These are phyloP conservation scores for Eupithecia pulchellata DNA, from an alignment of 2,888 invertebrate species.

Conservation along the genomic window DNA sequence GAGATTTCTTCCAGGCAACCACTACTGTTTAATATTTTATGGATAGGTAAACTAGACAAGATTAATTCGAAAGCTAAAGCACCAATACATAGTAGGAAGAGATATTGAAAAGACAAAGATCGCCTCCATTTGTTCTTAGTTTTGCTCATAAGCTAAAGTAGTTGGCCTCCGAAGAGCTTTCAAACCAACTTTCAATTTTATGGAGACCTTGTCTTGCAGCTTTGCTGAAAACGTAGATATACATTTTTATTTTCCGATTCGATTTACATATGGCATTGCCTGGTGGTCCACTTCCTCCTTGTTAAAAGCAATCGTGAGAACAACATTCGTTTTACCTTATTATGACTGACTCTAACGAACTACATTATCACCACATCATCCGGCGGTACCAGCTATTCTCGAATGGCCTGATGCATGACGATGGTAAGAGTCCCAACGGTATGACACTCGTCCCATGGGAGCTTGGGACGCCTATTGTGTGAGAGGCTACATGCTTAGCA, in stretches of 20 bases:
- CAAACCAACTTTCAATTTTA: constrained; percentile 18
- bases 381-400: too few relatives aligned
- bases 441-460: too few relatives aligned
- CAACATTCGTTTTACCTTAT: neutral
- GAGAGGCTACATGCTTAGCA: too few relatives aligned
- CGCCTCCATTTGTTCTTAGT: neutral
- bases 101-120: neutral
- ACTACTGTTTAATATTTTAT: neutral
- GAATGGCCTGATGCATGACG: too few relatives aligned
- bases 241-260: neutral
- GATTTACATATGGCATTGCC: neutral
- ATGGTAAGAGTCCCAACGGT: too few relatives aligned
- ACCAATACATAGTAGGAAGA: neutral
- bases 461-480: too few relatives aligned
- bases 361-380: too few relatives aligned
- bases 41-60: neutral
- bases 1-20: too few relatives aligned
- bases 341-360: neutral
- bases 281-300: neutral
- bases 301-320: constrained; percentile 1
- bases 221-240: constrained; percentile 2
- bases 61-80: neutral
- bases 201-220: constrained; percentile 15
- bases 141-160: constrained; percentile 32
- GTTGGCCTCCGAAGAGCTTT: constrained; percentile 30